Base-by-base conservation (phyloP, 2,888 invertebrate species). In the Hedya salicella region DNA sequence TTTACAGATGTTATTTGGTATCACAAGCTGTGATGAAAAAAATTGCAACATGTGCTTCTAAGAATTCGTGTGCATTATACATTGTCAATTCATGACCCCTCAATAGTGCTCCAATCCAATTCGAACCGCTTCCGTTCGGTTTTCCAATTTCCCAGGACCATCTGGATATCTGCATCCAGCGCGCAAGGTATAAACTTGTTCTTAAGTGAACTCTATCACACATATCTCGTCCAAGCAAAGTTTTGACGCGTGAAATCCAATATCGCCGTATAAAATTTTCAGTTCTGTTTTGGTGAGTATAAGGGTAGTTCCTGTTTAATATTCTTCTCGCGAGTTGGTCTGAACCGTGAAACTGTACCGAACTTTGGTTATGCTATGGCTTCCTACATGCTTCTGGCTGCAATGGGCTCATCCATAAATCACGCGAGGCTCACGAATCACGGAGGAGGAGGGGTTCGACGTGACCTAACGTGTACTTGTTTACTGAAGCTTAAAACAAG, bases 351-450 rank as follows among this genome's bases (percentile, higher is more conserved):
- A 50, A 64, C 57, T 63, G 52, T 54, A 42, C 40, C 48, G 54
- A 53, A 65, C 46, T 65, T 59, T 44, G 59, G 64, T 63, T 63
- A 54, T 64, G 63, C 59, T 60, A 65, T 44, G 46, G 65, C 65
- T 65, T 61, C 48, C 40, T 54, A 60, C 70, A 61, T 71, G 71
- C 71, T 75, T 72, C 67, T 68, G 68, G 67, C 71, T 71, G 71
- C 71, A 44, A 52, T n/a, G n/a, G n/a, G n/a, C n/a, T n/a, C n/a
- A n/a, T n/a, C n/a, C n/a, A n/a, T n/a, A n/a, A n/a, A n/a, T n/a
- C n/a, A n/a, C n/a, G n/a, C n/a, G n/a, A n/a, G n/a, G n/a, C n/a
- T n/a, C n/a, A n/a, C n/a, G n/a, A n/a, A n/a, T n/a, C n/a, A n/a
- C n/a, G n/a, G n/a, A n/a, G n/a, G n/a, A n/a, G n/a, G n/a, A n/a